These are phyloP conservation scores for Strix uralensis DNA, from an alignment of 2,113 vertebrate genomes.

Conservation along the genomic window DNA sequence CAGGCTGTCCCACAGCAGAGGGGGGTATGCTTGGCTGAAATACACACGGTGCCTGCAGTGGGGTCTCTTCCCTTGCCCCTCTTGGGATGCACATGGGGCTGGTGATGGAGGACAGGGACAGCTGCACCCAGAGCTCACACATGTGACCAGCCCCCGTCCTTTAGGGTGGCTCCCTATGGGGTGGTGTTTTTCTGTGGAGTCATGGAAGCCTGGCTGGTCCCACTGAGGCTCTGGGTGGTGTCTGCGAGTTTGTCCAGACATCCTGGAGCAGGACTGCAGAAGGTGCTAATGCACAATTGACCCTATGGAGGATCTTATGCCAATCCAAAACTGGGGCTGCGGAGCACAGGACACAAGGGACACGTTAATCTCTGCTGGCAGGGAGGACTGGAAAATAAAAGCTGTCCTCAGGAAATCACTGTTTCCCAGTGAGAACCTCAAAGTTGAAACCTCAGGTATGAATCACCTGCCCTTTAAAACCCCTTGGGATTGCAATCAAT, in stretches of 20 bases:
- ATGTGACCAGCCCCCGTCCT: accelerated
- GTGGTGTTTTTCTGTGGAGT: neutral
- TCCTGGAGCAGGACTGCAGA: neutral
- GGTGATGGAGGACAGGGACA: neutral
- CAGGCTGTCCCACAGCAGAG: neutral
- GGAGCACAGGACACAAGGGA: neutral
- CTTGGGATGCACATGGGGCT: neutral
- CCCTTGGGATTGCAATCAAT: neutral
- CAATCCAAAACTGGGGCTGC: neutral
- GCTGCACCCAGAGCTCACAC: neutral
- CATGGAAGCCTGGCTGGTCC: neutral
- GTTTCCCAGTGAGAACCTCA: neutral
- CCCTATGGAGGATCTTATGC: neutral
- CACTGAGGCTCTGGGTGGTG: neutral
- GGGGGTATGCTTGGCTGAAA: accelerated
- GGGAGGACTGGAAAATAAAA: neutral
- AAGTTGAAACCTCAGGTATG: neutral
- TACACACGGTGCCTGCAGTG: accelerated
- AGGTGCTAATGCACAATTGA: neutral
- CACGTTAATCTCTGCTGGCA: neutral
- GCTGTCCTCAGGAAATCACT: neutral
- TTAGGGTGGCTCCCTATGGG: neutral
- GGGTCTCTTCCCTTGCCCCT: neutral
- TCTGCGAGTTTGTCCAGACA: neutral
- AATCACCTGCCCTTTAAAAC: neutral